A percentile compares a stretch with the other conserved stretches of the same genome.
Conservation (phyloP, 2,797 vertebrate genomes). For the Clarias platycephalus region DNA sequence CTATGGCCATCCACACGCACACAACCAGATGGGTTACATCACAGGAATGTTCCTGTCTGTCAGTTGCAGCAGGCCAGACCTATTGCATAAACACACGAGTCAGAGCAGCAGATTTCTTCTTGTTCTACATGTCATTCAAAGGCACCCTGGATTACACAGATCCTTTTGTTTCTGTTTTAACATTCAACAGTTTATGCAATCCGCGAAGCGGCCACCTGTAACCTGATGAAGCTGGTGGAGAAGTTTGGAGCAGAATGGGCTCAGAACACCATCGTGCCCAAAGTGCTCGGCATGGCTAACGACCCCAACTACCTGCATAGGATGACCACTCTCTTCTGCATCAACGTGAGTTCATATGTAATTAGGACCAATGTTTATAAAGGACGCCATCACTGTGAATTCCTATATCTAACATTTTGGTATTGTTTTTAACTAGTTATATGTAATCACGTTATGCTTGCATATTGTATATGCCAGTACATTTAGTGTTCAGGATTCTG, state of each 20-base stretch:
- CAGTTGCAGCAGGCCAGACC: conserved; percentile 51
- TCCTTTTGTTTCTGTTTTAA: neutral
- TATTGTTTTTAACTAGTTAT: neutral
- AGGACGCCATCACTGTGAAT: neutral
- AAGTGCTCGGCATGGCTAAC: conserved; percentile 88
- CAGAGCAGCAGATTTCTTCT: conserved; percentile 21
- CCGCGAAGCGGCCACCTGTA: conserved; percentile 87
- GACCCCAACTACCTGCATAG: conserved; percentile 92
- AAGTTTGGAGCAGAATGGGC: conserved; percentile 92
- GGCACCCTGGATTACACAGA: neutral
- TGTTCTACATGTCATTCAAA: conserved; percentile 1
- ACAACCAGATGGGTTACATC: conserved; percentile 73
- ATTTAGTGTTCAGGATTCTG: neutral
- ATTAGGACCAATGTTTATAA: neutral
- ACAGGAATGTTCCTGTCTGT: conserved; percentile 68
- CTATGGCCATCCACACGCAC: conserved; percentile 48
- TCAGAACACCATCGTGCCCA: conserved; percentile 88
- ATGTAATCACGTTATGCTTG: neutral
- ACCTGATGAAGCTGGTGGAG: conserved; percentile 89
- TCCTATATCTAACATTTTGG: neutral
- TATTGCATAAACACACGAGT: conserved; percentile 66
- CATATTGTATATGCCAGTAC: neutral
- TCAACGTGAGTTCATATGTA: conserved; percentile 79
- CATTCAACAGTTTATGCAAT: conserved; percentile 81
- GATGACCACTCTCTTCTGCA: conserved; percentile 93